Conservation (phyloP, 2,113 vertebrate genomes). For the Plectropomus leopardus region DNA sequence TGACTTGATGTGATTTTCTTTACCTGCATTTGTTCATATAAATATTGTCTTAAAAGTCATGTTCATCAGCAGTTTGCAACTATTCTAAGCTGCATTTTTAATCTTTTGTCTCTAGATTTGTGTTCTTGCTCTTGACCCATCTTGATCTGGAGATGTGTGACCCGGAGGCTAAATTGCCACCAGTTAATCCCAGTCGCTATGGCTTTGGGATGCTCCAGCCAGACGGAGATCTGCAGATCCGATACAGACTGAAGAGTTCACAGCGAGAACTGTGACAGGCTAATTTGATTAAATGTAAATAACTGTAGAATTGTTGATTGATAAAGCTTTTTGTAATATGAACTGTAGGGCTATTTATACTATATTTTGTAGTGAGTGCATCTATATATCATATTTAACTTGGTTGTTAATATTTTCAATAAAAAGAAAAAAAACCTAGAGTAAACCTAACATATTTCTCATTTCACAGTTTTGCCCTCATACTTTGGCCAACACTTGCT, state of each 20-base stretch:
- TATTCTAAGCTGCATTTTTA: not conserved
- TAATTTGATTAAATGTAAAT: not conserved
- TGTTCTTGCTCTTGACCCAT: conserved; percentile 83
- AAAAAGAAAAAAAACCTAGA: conserved; percentile 7
- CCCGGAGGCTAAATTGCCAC: conserved; percentile 69
- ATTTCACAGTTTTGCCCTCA: not conserved
- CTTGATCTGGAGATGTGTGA: conserved; percentile 85
- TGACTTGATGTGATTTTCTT: conserved; percentile 1
- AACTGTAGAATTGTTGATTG: not conserved
- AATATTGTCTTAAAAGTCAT: not conserved
- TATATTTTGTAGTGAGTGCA: not conserved
- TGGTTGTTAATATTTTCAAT: conserved; percentile 30
- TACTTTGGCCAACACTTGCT: not conserved
- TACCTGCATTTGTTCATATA: not conserved
- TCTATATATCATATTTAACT: conserved; percentile 30
- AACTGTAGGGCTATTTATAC: conserved; percentile 53
- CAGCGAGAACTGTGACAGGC: conserved; percentile 21
- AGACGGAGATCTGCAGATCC: conserved; percentile 76
- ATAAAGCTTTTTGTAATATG: not conserved
- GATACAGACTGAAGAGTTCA: conserved; percentile 76
- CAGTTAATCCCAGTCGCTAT: conserved; percentile 83
- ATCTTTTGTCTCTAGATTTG: conserved; percentile 78
- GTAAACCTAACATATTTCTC: not conserved
- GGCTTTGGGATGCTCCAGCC: conserved; percentile 89
- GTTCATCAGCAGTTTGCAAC: not conserved